phyloP scores from a whole-genome alignment of 2,113 vertebrate species.

The Pitta sordida region DNA sequence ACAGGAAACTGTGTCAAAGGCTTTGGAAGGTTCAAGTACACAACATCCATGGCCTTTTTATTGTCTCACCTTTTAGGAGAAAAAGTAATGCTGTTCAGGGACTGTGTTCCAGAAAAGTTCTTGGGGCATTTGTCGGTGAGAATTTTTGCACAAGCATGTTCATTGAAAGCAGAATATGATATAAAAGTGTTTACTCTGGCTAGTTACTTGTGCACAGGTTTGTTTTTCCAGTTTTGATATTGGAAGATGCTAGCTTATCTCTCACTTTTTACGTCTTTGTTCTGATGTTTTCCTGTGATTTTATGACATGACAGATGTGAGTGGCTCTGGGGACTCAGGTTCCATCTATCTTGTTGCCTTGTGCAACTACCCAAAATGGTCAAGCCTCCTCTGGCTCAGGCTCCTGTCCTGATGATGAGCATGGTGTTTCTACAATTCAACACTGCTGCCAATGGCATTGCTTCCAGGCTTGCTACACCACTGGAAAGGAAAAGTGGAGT shows the following conservation, averaged over 20 bases:
- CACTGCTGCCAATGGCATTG: background rate
- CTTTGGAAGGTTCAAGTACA: no score
- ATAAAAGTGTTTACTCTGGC: background rate
- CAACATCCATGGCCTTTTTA: no score
- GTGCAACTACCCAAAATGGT: background rate
- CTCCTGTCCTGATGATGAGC: background rate
- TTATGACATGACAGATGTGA: background rate
- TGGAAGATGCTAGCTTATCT: background rate
- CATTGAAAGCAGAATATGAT: background rate
- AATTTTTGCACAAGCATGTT: rapidly evolving
- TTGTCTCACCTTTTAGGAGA: background rate
- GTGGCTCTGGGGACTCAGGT: background rate
- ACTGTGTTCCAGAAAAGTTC: background rate
- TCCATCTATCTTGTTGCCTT: background rate
- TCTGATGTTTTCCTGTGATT: background rate
- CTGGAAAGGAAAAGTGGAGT: background rate
- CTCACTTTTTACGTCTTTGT: background rate
- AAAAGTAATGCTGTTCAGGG: background rate
- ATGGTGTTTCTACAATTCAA: background rate
- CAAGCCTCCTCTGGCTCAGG: rapidly evolving
- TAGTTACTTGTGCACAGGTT: background rate
- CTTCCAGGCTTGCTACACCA: background rate
- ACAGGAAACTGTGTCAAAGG: no score
- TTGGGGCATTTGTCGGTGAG: background rate
- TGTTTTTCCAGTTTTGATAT: background rate